Percentiles rank a stretch among this genome's conserved stretches.
Conservation (phyloP, 2,113 vertebrate genomes). For the Phyllopteryx taeniolatus region DNA sequence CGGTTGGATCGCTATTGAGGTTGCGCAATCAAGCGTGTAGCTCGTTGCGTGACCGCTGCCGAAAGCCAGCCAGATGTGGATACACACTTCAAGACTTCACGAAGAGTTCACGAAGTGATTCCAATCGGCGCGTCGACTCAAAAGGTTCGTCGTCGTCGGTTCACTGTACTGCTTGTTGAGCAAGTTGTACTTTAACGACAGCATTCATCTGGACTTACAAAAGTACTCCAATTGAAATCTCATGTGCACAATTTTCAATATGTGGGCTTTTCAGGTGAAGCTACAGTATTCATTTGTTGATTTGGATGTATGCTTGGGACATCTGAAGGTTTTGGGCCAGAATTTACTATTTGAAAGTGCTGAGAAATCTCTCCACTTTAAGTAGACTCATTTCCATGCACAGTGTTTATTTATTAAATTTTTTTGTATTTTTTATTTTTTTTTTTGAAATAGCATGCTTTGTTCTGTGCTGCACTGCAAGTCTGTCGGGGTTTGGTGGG, state of each 20-base stretch:
- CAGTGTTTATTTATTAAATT: not conserved
- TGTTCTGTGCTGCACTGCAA: not conserved
- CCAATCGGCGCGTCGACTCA: too few species aligned
- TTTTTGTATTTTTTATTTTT: not conserved
- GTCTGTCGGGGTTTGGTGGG: slow-evolving; percentile 9
- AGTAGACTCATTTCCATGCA: not conserved
- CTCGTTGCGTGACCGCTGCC: too few species aligned
- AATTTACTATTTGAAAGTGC: not conserved
- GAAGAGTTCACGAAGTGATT: too few species aligned
- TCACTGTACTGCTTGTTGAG: too few species aligned
- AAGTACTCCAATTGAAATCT: not conserved
- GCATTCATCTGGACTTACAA: too few species aligned
- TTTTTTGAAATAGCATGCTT: not conserved
- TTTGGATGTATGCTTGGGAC: not conserved
- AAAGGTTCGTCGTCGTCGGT: too few species aligned
- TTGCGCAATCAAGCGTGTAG: too few species aligned
- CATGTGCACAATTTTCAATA: not conserved
- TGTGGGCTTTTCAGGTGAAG: not conserved
- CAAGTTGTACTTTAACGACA: too few species aligned
- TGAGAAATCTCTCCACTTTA: too few species aligned
- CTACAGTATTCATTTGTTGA: not conserved
- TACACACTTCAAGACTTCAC: too few species aligned
- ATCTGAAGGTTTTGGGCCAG: not conserved
- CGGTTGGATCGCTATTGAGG: too few species aligned
- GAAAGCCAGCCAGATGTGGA: too few species aligned